Base-by-base conservation (phyloP, 2,113 vertebrate genomes). In the Limanda limanda region DNA sequence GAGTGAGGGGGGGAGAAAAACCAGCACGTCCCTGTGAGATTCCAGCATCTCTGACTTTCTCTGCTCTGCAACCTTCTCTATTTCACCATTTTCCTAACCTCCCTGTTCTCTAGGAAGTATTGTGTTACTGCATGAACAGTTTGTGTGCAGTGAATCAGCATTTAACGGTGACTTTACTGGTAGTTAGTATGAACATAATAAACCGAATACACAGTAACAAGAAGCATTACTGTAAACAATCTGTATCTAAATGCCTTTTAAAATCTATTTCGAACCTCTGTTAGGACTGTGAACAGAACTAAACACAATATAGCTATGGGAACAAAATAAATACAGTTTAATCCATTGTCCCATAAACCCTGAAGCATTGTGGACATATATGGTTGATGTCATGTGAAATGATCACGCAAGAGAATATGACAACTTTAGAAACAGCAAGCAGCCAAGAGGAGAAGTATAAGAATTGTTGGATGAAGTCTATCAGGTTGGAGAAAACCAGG, bases 21-120 rank as follows among this genome's bases (percentile, higher is more conserved):
- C 35, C 92, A 62, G 47, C 93, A 92, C 15, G 17, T 25, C 62
- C 31, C 6, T 87, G 93, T 48, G 66, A 95, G 71, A 95, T 95
- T 95, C 93, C 91, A 84, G 72, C 9, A 8, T 35, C 2, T n/a
- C 51, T 15, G 25, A 54, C 67, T 65, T 40, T 58, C 24, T 74
- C 56, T 25, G 7, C 42, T 76, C 13, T 48, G 24, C 25, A 57
- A 54, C 52, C 20, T 14, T 60, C 23, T 74, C 56, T 11, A 1
- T 27, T 60, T 75, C 17, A 25, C 3, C 24, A 0, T 21, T 31
- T n/a, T 65, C 5, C 48, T 5, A 18, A 58, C 51, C 25, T 37
- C 5, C 24, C 20, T n/a, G 3, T 62, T 37, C 24, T 64, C 58
- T 48, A 75, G 40, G 14, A 71, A 8, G 17, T 54, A 66, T 17